Evolutionary conservation across 2,113 vertebrate species (phyloP), one percentile per base, ranked within the genome.

Genomic region (Polypterus senegalus): DNA sequence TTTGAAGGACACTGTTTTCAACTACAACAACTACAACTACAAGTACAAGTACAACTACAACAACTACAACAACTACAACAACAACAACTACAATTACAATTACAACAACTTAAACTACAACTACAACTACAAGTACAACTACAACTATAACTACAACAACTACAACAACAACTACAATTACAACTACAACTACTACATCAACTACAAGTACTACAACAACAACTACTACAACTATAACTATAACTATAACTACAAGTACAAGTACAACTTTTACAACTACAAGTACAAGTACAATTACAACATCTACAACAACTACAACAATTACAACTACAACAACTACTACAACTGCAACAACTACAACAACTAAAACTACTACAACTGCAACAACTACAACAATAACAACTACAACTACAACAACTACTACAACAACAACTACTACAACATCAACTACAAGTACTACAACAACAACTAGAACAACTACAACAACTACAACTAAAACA

Each of bases 291-390:
- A 9, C 9, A 5, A 6, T 4, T 55, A 3, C 3, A 3, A 55
- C 43, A 8, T 44, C 58, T 44, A 9, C 6, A 3, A 6, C 45
- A 7, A 6, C 58, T 46, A 59, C 7, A 7, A 59, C 58, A 6
- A 3, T 8, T 10, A 46, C 58, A n/a, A 10, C n/a, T 5, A 7
- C 44, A 8, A 7, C 44, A 8, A 59, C 47, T n/a, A 46, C 58
- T 6, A 59, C 58, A 55, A 10, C 54, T 55, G 9, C 54, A 55
- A 46, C 58, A 6, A 45, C 11, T 48, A 59, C 58, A 27, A 59
- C 58, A 6, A 59, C 58, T 43, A 48, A 9, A 45, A 10, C 10
- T 10, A 10, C 10, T 10, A 6, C 58, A 7, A 48, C 45, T 8
- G 4, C 43, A 6, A 59, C n/a, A 46, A 45, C 6, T 55, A 27